These are phyloP conservation scores for Halcyon chelicuti DNA, from an alignment of 2,797 vertebrate genomes.

Conservation along the genomic window DNA sequence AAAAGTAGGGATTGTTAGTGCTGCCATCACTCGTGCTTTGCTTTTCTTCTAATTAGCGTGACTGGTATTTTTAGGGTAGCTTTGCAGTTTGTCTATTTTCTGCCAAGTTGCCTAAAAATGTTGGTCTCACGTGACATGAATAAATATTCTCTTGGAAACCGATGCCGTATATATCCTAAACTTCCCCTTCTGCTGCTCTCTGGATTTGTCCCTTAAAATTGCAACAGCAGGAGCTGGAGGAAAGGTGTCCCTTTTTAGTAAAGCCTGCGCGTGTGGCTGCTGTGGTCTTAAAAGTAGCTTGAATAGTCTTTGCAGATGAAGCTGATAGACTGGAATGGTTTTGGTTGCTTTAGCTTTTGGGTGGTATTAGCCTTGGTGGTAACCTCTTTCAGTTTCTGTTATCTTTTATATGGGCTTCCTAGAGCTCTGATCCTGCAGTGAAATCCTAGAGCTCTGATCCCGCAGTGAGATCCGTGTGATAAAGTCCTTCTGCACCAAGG, in stretches of 20 bases:
- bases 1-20: background rate
- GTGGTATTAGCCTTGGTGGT: conserved; percentile 13
- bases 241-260: background rate
- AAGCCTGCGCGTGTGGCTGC: background rate
- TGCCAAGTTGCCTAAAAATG: conserved; percentile 54
- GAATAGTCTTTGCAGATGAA: background rate
- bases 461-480: background rate
- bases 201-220: background rate
- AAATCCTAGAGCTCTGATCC: background rate
- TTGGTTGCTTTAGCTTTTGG: conserved; percentile 45
- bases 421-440: background rate
- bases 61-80: conserved; percentile 61
- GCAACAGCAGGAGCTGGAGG: background rate
- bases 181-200: conserved; percentile 3
- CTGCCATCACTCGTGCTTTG: background rate
- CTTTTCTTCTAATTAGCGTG: conserved; percentile 2
- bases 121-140: background rate
- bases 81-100: conserved; percentile 56
- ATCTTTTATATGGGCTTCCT: background rate
- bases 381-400: conserved; percentile 37
- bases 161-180: background rate
- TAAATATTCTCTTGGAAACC: conserved; percentile 34
- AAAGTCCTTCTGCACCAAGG: background rate
- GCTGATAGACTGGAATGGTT: background rate
- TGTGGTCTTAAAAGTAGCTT: background rate